Conservation (phyloP, 2,888 invertebrate species). For the Amphimallon solstitiale region DNA sequence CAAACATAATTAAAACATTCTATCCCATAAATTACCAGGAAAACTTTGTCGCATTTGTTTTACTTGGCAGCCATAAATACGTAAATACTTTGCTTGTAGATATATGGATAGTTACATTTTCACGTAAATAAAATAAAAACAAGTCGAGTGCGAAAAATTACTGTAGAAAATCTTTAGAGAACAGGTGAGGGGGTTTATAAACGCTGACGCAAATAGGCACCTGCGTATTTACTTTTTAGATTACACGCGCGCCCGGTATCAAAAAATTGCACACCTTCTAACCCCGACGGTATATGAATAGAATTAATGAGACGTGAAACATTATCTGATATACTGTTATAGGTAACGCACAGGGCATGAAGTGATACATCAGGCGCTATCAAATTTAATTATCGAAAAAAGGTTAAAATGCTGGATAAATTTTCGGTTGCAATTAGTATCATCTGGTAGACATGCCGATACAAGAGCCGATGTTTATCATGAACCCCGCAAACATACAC, state of each 20-base stretch:
- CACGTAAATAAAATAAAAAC: not conserved
- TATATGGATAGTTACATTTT: too few relatives aligned
- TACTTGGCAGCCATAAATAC: too few relatives aligned
- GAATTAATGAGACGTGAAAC: conserved; percentile 19
- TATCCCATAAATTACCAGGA: too few relatives aligned
- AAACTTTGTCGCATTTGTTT: too few relatives aligned
- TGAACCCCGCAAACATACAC: too few relatives aligned
- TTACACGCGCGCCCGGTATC: not conserved
- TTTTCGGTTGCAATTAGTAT: conserved; percentile 3
- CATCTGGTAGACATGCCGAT: not conserved
- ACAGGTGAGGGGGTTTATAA: not conserved
- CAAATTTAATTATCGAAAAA: conserved; percentile 16
- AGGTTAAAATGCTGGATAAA: conserved; percentile 1
- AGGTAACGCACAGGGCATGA: not conserved
- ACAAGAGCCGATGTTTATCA: too few relatives aligned
- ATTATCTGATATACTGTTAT: conserved; percentile 14
- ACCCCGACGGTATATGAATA: conserved; percentile 1
- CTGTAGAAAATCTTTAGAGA: not conserved
- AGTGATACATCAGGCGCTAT: conserved; percentile 8
- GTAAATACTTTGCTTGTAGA: too few relatives aligned
- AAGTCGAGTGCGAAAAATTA: conserved; percentile 1
- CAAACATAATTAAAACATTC: too few relatives aligned
- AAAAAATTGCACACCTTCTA: not conserved
- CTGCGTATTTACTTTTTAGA: conserved; percentile 19
- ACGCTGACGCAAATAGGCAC: conserved; percentile 18